phyloP scores from a whole-genome alignment of 2,113 vertebrate species.

The Micronycteris hirsuta region DNA sequence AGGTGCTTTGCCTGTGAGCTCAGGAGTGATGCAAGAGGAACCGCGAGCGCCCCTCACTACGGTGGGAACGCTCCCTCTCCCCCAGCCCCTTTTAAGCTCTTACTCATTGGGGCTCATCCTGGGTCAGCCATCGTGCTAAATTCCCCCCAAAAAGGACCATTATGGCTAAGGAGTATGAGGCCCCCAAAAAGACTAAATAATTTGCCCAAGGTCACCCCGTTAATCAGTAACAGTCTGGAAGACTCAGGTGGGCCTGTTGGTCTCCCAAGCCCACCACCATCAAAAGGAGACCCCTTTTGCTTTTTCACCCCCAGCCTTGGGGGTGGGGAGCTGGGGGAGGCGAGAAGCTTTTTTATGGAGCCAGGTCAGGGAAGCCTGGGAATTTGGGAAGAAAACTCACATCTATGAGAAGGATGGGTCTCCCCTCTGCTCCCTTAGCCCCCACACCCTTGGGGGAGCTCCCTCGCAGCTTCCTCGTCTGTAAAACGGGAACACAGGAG shows the following conservation, averaged over 20 bases:
- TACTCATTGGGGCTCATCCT: neutral
- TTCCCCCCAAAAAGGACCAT: neutral
- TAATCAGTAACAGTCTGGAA: neutral
- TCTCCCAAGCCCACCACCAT: neutral
- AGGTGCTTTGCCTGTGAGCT: neutral
- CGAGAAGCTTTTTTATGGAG: neutral
- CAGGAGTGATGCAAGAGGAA: neutral
- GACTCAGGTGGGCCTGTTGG: accelerated
- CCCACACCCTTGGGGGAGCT: neutral
- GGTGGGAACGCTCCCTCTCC: neutral
- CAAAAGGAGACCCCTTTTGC: too few relatives aligned
- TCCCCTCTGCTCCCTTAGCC: neutral
- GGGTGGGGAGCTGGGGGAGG: neutral
- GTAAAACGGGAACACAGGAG: neutral
- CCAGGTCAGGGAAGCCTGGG: neutral
- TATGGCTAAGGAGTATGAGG: neutral
- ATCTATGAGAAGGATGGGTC: neutral
- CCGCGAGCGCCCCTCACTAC: neutral
- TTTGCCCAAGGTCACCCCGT: neutral
- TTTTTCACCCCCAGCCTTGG: neutral
- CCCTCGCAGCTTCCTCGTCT: accelerated
- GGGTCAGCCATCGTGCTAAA: neutral
- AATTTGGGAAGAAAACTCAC: neutral
- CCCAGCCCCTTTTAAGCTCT: neutral
- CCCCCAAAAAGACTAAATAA: neutral